A percentile compares a stretch with the other conserved stretches of the same genome.
Evolutionary conservation across 2,113 vertebrate species (phyloP).

Genomic region (human): GRCh38 chrX:55756001-55756500

Average conservation of each 20-base stretch:
- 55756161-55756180: neutral
- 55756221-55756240: slow-evolving; percentile 29
- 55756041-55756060: slow-evolving; percentile 21
- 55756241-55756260: slow-evolving; percentile 15
- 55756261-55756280: neutral
- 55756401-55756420: slow-evolving; percentile 13
- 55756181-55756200: slow-evolving; percentile 20
- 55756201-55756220: slow-evolving; percentile 35
- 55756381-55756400: slow-evolving; percentile 39
- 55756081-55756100: neutral
- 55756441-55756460: slow-evolving; percentile 35
- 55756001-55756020: neutral
- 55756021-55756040: slow-evolving; percentile 5
- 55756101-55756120: slow-evolving; percentile 12
- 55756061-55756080: neutral
- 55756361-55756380: neutral
- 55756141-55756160: neutral
- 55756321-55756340: slow-evolving; percentile 40
- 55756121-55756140: neutral
- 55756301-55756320: neutral
- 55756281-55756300: neutral
- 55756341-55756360: slow-evolving; percentile 20
- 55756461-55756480: slow-evolving; percentile 39
- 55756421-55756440: neutral
- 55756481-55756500: neutral